phyloP scores from a whole-genome alignment of 2,797 vertebrate species.

The Scarus forsteni region DNA sequence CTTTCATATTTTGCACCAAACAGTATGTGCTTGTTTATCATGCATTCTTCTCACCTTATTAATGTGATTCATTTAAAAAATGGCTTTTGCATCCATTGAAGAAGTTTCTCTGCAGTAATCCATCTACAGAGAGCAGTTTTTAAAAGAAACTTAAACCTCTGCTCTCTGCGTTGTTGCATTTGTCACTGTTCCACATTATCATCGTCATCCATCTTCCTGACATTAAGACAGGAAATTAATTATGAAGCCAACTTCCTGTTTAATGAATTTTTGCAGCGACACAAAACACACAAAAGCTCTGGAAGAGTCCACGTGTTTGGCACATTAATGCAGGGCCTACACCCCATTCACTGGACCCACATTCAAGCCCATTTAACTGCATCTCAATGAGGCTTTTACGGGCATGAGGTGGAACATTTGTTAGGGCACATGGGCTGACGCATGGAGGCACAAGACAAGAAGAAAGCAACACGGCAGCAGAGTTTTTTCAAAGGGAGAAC shows the following conservation, averaged over 20 bases:
- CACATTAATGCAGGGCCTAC: constrained; percentile 17
- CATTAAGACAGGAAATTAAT: constrained; percentile 75
- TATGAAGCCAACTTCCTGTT: constrained; percentile 72
- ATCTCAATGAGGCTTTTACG: constrained; percentile 16
- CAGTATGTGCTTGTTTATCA: not conserved
- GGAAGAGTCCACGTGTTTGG: constrained; percentile 13
- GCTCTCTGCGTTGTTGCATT: constrained; percentile 56
- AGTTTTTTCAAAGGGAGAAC: not conserved
- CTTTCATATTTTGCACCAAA: constrained; percentile 9
- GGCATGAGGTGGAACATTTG: constrained; percentile 10
- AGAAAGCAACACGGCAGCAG: constrained; percentile 2
- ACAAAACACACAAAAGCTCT: constrained; percentile 39
- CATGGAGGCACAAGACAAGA: not conserved
- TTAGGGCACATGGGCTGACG: constrained; percentile 11
- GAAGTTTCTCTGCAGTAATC: constrained; percentile 39
- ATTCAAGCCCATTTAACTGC: constrained; percentile 8
- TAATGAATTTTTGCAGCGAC: constrained; percentile 44
- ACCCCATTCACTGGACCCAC: not conserved
- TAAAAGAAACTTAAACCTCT: constrained; percentile 36
- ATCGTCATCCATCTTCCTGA: constrained; percentile 67
- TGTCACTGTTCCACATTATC: constrained; percentile 55
- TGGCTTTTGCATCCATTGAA: constrained; percentile 32
- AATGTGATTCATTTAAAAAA: constrained; percentile 26
- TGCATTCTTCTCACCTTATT: not conserved
- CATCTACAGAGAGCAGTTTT: constrained; percentile 41